Conservation (phyloP, 2,113 vertebrate genomes). For the Tyto alba region DNA sequence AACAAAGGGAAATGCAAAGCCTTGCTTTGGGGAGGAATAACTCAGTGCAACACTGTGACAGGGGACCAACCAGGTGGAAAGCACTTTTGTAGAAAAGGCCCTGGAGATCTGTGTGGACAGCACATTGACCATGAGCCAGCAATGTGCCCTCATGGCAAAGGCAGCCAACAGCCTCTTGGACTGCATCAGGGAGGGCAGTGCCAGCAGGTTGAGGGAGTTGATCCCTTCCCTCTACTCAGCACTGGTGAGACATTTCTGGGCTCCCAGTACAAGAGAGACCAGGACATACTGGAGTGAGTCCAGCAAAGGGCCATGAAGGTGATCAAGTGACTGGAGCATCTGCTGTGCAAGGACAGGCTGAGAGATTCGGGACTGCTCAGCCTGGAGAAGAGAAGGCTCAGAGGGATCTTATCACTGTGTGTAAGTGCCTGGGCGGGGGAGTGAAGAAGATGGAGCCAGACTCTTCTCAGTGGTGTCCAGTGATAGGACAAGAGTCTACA, state of each 20-base stretch:
- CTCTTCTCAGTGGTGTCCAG: background rate
- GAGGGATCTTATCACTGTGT: background rate
- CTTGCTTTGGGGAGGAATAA: background rate
- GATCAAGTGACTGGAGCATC: background rate
- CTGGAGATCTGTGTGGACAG: background rate
- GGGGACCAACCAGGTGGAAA: background rate
- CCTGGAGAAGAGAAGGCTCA: background rate
- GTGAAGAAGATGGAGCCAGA: background rate
- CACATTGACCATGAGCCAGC: background rate
- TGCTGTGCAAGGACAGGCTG: background rate
- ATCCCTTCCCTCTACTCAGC: background rate
- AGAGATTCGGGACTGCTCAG: background rate
- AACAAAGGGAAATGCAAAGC: background rate
- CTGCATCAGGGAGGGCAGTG: background rate
- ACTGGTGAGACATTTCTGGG: background rate
- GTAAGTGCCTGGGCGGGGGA: accelerated
- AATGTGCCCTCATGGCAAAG: background rate
- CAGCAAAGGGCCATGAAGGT: background rate
- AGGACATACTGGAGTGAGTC: background rate
- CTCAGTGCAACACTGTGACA: background rate
- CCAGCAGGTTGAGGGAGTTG: background rate
- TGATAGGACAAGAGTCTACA: background rate
- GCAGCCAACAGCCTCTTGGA: background rate
- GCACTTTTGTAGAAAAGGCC: background rate
- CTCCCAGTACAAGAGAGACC: background rate